Percentiles rank a stretch among this genome's conserved stretches.
These are phyloP conservation scores for Leptoteleia sp. DNA, from an alignment of 1,140 invertebrate genomes.

Conservation along the genomic window DNA sequence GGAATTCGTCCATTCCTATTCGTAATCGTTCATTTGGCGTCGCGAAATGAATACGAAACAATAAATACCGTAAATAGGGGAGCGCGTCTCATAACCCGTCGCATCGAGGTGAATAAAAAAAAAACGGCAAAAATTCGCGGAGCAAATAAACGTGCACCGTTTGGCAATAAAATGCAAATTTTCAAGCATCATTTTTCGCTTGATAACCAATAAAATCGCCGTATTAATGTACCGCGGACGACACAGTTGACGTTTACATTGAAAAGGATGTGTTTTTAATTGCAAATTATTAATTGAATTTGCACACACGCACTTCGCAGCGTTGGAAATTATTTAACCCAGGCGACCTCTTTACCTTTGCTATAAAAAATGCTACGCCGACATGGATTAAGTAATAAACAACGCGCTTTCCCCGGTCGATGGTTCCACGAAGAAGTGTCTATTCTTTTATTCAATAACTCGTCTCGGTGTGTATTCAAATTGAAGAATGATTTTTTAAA, in stretches of 20 bases:
- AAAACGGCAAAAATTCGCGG: constrained; percentile 45
- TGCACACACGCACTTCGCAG: neutral
- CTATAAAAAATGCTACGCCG: constrained; percentile 9
- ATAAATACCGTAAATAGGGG: constrained; percentile 40
- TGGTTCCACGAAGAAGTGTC: constrained; percentile 13
- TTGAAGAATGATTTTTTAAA: constrained; percentile 44
- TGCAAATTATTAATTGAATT: constrained; percentile 20
- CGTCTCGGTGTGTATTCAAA: constrained; percentile 33
- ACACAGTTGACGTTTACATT: neutral
- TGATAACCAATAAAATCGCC: constrained; percentile 29
- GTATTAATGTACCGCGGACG: constrained; percentile 5
- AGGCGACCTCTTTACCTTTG: too few relatives aligned
- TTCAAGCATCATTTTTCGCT: constrained; percentile 21
- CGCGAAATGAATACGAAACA: constrained; percentile 56
- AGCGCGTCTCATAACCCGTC: constrained; percentile 45
- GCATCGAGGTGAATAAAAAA: constrained; percentile 42
- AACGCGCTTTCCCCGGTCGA: constrained; percentile 13
- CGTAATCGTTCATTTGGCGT: constrained; percentile 43
- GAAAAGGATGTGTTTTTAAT: neutral
- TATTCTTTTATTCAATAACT: constrained; percentile 28
- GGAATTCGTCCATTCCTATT: constrained; percentile 34
- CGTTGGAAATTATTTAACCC: constrained; percentile 8
- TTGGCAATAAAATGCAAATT: constrained; percentile 59
- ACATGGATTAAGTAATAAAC: constrained; percentile 28
- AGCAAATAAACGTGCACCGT: constrained; percentile 57